A percentile compares a stretch with the other conserved stretches of the same genome.
Evolutionary conservation across 2,113 vertebrate genomes (phyloP).

Genomic region (Rutilus rutilus): DNA sequence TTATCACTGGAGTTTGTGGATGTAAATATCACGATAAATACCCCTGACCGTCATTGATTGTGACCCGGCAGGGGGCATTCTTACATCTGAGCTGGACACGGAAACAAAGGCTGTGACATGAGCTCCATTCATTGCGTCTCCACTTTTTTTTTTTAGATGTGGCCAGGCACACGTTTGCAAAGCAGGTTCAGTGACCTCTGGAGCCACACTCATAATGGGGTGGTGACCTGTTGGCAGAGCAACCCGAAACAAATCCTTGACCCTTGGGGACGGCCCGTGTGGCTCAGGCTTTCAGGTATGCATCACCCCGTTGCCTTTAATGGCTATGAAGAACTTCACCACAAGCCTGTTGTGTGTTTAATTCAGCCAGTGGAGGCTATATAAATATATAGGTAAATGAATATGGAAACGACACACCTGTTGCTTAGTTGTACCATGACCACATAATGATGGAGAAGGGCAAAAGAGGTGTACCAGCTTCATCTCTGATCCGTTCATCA

Average conservation of each 20-base stretch:
- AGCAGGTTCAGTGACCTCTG: constrained; percentile 37
- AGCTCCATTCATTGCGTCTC: constrained; percentile 40
- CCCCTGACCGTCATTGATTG: constrained; percentile 26
- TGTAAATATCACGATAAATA: constrained; percentile 27
- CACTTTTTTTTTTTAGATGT: constrained; percentile 29
- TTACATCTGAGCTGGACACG: constrained; percentile 20
- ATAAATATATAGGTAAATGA: not conserved
- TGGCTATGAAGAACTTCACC: not conserved
- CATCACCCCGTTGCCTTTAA: constrained; percentile 40
- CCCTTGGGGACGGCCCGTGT: constrained; percentile 34
- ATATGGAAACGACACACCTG: constrained; percentile 16
- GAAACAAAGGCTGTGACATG: constrained; percentile 42
- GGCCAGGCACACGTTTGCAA: constrained; percentile 23
- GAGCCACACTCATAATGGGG: constrained; percentile 24
- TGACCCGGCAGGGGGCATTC: constrained; percentile 52
- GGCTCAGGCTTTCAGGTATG: constrained; percentile 52
- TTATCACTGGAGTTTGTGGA: not conserved
- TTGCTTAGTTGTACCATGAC: not conserved
- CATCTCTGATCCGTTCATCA: constrained; percentile 52
- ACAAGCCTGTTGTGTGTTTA: constrained; percentile 27
- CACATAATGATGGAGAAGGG: not conserved
- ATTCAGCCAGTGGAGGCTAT: not conserved
- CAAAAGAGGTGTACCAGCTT: not conserved
- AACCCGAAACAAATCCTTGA: constrained; percentile 54
- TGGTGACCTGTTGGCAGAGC: constrained; percentile 36